Base-by-base conservation (phyloP, 2,888 invertebrate species). In the Drosophila borealis region DNA sequence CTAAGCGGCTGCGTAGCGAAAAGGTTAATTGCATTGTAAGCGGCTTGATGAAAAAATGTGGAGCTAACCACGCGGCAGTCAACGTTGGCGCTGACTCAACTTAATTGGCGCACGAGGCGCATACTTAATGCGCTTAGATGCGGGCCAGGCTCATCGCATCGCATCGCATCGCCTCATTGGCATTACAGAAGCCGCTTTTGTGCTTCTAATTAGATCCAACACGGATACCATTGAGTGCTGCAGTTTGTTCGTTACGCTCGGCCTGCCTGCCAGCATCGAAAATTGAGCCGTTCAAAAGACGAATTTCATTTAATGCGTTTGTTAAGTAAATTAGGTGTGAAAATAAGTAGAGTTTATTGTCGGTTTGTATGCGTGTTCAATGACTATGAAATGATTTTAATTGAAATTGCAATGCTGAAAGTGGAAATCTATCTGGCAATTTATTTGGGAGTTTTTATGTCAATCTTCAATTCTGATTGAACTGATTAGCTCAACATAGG, bases 91-190 rank as follows among this genome's bases (percentile, higher is more conserved):
- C 85, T 78, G 85, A 85, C 66, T 78, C 82, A 81, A 81, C 85
- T 76, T 82, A 82, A 88, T 88, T 82, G 82, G 86, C 67, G 80
- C 82, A 85, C 80, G 88, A 76, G 76, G 82, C 82, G 88, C 82
- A 88, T 88, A 85, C 86, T 74, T 82, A 82, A 82, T 82, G 88
- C 82, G 82, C 88, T 82, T 82, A 82, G 80, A 78, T 67, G 80
- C 74, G 78, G 71, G 50, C 63, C 60, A 57, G 44, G 64, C 59
- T 51, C 75, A 70, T 68, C 49, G 49, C 57, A 29, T 36, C 41
- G 62, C 55, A n/a, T 14, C 36, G 34, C 68, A 50, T 48, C 54
- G 62, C 34, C 39, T 50, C 61, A 57, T 51, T 66, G 86, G 57
- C 67, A 48, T 60, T 67, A 64, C 66, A 68, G 66, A 70, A 81